phyloP scores from a whole-genome alignment of 2,113 vertebrate genomes.

The Naja naja region DNA sequence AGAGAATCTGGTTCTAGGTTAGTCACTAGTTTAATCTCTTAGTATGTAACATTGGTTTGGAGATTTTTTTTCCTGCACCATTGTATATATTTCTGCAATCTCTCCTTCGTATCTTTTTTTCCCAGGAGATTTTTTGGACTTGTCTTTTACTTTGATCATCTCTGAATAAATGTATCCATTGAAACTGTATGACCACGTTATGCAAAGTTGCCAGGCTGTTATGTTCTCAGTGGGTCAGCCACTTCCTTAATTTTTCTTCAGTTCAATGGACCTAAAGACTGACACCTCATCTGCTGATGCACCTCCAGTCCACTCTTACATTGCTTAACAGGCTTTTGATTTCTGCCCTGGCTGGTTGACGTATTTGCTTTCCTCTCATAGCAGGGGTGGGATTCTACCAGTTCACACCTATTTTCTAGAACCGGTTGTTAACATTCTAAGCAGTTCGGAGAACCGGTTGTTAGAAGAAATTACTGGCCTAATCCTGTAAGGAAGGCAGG shows the following conservation, averaged over 20 bases:
- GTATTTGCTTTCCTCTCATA: background rate
- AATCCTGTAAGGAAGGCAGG: too few relatives aligned
- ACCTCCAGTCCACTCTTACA: background rate
- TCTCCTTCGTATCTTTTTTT: background rate
- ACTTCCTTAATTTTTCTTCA: background rate
- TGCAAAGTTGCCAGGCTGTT: background rate
- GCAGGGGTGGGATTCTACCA: too few relatives aligned
- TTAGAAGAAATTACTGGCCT: too few relatives aligned
- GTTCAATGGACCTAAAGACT: background rate
- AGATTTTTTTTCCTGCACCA: background rate
- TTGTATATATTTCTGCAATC: background rate
- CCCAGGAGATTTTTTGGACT: background rate
- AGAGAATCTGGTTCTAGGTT: background rate
- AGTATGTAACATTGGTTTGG: background rate
- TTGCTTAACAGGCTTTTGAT: background rate
- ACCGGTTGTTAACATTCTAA: too few relatives aligned
- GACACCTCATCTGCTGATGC: background rate
- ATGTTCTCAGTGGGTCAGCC: background rate
- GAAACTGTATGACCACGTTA: background rate
- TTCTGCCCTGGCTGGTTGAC: background rate
- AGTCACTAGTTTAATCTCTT: background rate
- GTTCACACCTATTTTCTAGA: too few relatives aligned
- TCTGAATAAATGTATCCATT: background rate
- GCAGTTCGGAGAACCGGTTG: too few relatives aligned
- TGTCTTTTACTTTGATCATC: background rate